A percentile compares a stretch with the other conserved stretches of the same genome.
These are phyloP conservation scores for Neopelma chrysocephalum DNA, from an alignment of 2,797 vertebrate species.

Conservation along the genomic window DNA sequence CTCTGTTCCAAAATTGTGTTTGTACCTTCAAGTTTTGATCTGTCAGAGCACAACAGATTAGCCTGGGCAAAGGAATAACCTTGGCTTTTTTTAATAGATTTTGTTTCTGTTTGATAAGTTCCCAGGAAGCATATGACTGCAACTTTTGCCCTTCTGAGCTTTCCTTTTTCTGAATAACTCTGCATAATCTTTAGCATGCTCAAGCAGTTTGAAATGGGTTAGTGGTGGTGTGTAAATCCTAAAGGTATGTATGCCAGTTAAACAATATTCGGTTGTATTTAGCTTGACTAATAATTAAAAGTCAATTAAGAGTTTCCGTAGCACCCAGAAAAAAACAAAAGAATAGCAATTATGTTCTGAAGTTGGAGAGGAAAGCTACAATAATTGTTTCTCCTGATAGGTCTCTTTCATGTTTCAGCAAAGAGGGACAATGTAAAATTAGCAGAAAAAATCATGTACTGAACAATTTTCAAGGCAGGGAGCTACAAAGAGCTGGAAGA, in stretches of 20 bases:
- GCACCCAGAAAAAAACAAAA: slow-evolving; percentile 45
- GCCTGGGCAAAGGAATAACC: background rate
- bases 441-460: background rate
- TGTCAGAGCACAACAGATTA: slow-evolving; percentile 13
- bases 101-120: slow-evolving; percentile 39
- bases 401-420: background rate
- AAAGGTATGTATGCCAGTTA: background rate
- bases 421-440: background rate
- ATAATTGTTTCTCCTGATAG: slow-evolving; percentile 36
- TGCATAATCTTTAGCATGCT: background rate
- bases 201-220: slow-evolving; percentile 1
- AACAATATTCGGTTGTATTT: slow-evolving; percentile 10
- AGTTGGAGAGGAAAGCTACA: background rate
- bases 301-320: slow-evolving; percentile 60
- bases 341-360: slow-evolving; percentile 22
- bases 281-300: slow-evolving; percentile 66
- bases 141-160: background rate
- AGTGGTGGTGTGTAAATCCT: slow-evolving; percentile 27
- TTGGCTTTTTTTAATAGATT: background rate
- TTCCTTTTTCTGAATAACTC: background rate
- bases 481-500: background rate
- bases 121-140: background rate
- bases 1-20: background rate
- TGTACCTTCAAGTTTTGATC: slow-evolving; percentile 2
- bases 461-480: background rate